These are phyloP conservation scores for Epinotia brunnichana DNA, from an alignment of 2,888 invertebrate species.

Conservation along the genomic window DNA sequence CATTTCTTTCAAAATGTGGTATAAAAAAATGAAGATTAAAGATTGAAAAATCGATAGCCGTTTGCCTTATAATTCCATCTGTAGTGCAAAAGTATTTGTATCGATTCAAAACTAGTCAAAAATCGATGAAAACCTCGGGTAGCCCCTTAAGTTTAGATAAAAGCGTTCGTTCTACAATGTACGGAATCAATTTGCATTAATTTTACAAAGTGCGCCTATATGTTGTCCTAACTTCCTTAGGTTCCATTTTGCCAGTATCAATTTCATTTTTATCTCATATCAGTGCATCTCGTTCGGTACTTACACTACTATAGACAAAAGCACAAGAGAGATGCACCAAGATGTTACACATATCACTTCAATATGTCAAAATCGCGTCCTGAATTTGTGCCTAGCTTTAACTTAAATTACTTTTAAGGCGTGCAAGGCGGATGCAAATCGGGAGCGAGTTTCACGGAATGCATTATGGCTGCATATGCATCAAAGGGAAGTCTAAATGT, in stretches of 20 bases:
- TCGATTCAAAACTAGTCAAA: too few species aligned
- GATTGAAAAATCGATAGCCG: too few species aligned
- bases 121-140: too few species aligned
- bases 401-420: conserved; percentile 29
- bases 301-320: not conserved
- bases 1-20: too few species aligned
- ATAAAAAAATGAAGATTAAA: too few species aligned
- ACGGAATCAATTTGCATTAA: conserved; percentile 22
- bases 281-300: not conserved
- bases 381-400: not conserved
- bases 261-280: not conserved
- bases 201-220: conserved; percentile 7
- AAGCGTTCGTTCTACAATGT: not conserved
- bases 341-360: not conserved
- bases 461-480: conserved; percentile 23
- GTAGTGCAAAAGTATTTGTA: too few species aligned
- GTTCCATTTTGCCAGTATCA: not conserved
- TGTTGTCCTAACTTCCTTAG: conserved; percentile 16
- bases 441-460: conserved; percentile 17
- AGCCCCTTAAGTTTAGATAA: too few species aligned
- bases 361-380: not conserved
- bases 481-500: conserved; percentile 17
- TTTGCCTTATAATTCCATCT: too few species aligned
- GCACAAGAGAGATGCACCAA: not conserved
- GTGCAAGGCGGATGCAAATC: conserved; percentile 28